Conservation (phyloP, 2,888 invertebrate genomes). For the Flabesymbios commensalis region DNA sequence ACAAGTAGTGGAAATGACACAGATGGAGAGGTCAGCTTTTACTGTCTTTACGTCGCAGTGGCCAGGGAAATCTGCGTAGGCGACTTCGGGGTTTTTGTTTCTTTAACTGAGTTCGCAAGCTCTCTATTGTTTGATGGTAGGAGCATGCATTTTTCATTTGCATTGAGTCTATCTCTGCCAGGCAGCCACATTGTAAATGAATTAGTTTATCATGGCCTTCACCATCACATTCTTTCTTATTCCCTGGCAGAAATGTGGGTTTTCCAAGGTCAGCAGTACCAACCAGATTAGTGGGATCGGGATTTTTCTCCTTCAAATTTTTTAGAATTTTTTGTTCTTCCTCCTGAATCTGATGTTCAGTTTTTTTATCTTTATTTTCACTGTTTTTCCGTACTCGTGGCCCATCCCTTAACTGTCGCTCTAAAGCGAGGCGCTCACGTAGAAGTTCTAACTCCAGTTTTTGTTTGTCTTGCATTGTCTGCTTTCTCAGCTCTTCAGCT, state of each 20-base stretch:
- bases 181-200: slow-evolving; percentile 27
- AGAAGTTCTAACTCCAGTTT: slow-evolving; percentile 26
- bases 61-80: too few relatives aligned
- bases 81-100: too few relatives aligned
- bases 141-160: slow-evolving; percentile 20
- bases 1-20: too few relatives aligned
- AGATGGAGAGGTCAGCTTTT: too few relatives aligned
- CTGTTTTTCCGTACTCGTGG: too few relatives aligned
- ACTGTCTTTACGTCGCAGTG: too few relatives aligned
- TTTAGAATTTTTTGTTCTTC: not conserved
- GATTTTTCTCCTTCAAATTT: slow-evolving; percentile 8
- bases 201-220: not conserved
- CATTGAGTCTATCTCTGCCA: slow-evolving; percentile 24
- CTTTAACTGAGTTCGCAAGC: slow-evolving; percentile 19
- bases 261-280: too few relatives aligned
- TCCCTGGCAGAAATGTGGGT: not conserved
- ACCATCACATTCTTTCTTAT: not conserved
- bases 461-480: slow-evolving; percentile 20
- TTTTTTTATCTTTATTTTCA: too few relatives aligned
- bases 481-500: slow-evolving; percentile 8
- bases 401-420: slow-evolving; percentile 23
- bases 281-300: too few relatives aligned
- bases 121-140: slow-evolving; percentile 27
- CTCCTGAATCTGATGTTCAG: too few relatives aligned
- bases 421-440: slow-evolving; percentile 17